Percentiles rank a stretch among this genome's conserved stretches.
Conservation (phyloP, 2,888 invertebrate genomes). For the Polyploca ridens region DNA sequence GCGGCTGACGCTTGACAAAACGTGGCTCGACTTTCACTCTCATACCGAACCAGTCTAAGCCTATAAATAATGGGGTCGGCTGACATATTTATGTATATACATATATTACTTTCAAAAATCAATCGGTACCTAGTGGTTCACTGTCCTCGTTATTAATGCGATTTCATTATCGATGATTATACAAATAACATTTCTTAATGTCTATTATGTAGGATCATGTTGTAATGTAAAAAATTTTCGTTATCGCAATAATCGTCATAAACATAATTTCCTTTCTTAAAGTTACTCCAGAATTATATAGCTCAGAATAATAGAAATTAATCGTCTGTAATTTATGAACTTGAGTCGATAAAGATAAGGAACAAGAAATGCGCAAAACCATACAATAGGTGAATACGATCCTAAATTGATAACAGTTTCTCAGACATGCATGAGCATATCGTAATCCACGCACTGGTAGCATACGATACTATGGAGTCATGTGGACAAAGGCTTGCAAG, state of each 20-base stretch:
- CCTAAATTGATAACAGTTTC: slow-evolving; percentile 54
- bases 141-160: background rate
- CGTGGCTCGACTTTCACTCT: slow-evolving; percentile 81
- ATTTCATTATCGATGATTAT: background rate
- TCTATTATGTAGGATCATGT: background rate
- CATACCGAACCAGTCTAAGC: slow-evolving; percentile 65
- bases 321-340: background rate
- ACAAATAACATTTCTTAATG: background rate
- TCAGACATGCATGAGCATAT: slow-evolving; percentile 49
- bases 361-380: slow-evolving; percentile 4
- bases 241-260: background rate
- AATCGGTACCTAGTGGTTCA: background rate
- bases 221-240: background rate
- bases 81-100: slow-evolving; percentile 16
- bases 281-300: background rate
- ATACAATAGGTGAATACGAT: slow-evolving; percentile 46
- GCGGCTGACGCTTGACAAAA: slow-evolving; percentile 80
- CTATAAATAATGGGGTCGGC: slow-evolving; percentile 55
- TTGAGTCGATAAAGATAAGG: slow-evolving; percentile 16
- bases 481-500: slow-evolving; percentile 62
- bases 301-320: background rate
- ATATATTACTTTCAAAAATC: background rate
- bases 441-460: slow-evolving; percentile 44
- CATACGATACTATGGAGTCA: slow-evolving; percentile 49
- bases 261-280: background rate